Base-by-base conservation (phyloP, 2,888 invertebrate species). In the Merodon equestris region DNA sequence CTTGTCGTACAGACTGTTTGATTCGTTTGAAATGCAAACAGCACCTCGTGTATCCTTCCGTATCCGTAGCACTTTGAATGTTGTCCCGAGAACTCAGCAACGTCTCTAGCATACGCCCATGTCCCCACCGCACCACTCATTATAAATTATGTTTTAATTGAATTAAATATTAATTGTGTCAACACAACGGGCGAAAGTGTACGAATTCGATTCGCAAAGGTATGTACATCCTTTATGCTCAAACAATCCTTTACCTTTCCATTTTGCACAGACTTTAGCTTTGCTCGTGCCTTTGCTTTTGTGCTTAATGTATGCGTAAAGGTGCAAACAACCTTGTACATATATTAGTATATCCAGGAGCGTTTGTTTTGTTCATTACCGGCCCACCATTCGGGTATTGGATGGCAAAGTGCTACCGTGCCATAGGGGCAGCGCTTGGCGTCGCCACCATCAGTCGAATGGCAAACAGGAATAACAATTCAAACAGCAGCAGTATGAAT, bases 151-250 rank as follows among this genome's bases (percentile, higher is more conserved):
- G 68, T 58, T 73, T 74, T 68, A 79, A 79, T 79, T 79, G 68
- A 79, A 79, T 79, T 73, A 79, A 79, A 74, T 73, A 79, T 79
- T 79, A 74, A 79, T 79, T 68, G 56, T 79, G 63, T 73, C 77
- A 79, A 79, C 77, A 68, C 42, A 64, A 63, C 68, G 51, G 40
- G 36, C 12, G 72, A 79, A 79, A 74, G 77, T 79, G 77, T 73
- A 79, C 51, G 51, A 73, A 74, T 73, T 79, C 63, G 68, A 63
- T 74, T 79, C 74, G 60, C 17, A 44, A 45, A 15, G 45, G 38
- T 42, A 19, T 34, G 54, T 36, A 61, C 61, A 60, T 61, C 56
- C 47, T 68, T 67, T 63, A 67, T 68, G 38, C 73, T 48, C 27
- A 40, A 47, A 66, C 27, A 27, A 27, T 27, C 27, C 27, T 27